A percentile compares a stretch with the other conserved stretches of the same genome.
These are phyloP conservation scores for Cephalopachus bancanus DNA, from an alignment of 2,797 vertebrate species.

Conservation along the genomic window DNA sequence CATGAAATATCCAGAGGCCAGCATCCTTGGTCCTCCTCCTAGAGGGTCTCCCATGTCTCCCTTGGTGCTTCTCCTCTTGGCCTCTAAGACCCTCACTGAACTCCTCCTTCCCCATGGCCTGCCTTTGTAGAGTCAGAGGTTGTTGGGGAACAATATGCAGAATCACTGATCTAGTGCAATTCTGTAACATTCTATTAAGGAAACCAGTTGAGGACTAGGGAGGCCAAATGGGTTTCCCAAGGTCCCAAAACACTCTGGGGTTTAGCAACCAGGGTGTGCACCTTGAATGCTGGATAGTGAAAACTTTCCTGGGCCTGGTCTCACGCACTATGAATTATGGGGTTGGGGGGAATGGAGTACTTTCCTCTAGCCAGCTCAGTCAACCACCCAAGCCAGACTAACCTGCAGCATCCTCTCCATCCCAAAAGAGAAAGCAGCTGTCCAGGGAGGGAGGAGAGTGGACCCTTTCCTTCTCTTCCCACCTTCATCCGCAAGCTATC, in stretches of 20 bases:
- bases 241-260: background rate
- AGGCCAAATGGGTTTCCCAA: background rate
- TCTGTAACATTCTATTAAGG: background rate
- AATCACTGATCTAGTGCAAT: background rate
- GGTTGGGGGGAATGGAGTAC: background rate
- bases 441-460: background rate
- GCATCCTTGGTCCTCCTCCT: background rate
- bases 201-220: background rate
- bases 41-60: background rate
- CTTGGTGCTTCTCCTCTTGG: background rate
- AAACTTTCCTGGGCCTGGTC: background rate
- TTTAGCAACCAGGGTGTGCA: background rate
- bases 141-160: background rate
- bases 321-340: background rate
- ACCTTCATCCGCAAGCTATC: background rate
- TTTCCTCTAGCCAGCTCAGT: background rate
- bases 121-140: background rate
- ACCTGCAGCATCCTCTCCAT: background rate
- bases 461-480: background rate
- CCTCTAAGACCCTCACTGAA: background rate
- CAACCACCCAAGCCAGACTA: background rate
- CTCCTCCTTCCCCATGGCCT: background rate
- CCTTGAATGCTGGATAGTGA: background rate
- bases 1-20: background rate
- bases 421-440: background rate